Percentiles rank a stretch among this genome's conserved stretches.
phyloP scores from a whole-genome alignment of 2,113 vertebrate genomes.

The Saguinus imperator region DNA sequence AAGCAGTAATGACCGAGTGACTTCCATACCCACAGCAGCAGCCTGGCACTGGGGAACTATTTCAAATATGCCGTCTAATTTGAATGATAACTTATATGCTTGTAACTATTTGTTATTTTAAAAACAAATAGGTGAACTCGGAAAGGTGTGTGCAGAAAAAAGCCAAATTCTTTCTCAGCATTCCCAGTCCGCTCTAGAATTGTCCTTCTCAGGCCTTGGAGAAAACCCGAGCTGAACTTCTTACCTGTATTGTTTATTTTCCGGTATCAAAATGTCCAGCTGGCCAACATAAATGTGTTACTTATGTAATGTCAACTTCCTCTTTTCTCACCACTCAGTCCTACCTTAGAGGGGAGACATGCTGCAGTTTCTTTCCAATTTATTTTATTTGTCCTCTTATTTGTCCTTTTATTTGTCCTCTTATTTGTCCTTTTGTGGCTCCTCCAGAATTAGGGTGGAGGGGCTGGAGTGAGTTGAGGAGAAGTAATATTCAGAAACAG shows the following conservation, averaged over 20 bases:
- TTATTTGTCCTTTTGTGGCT: not conserved
- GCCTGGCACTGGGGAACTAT: not conserved
- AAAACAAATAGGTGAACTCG: not conserved
- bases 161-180: not conserved
- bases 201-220: not conserved
- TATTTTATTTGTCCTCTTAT: not conserved
- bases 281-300: not conserved
- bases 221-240: not conserved
- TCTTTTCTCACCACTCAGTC: not conserved
- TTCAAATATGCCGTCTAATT: not conserved
- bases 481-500: not conserved
- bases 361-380: not conserved
- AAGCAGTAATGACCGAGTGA: fast-evolving
- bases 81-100: not conserved
- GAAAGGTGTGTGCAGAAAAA: not conserved
- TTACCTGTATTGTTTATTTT: not conserved
- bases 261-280: not conserved
- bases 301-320: not conserved
- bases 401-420: no score
- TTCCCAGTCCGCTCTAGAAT: not conserved
- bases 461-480: not conserved
- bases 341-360: not conserved
- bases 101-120: not conserved
- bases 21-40: not conserved
- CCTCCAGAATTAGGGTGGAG: no score